Evolutionary conservation across 2,888 invertebrate genomes (phyloP), one percentile per base, ranked within the genome.

Genomic region (Sipha maydis): DNA sequence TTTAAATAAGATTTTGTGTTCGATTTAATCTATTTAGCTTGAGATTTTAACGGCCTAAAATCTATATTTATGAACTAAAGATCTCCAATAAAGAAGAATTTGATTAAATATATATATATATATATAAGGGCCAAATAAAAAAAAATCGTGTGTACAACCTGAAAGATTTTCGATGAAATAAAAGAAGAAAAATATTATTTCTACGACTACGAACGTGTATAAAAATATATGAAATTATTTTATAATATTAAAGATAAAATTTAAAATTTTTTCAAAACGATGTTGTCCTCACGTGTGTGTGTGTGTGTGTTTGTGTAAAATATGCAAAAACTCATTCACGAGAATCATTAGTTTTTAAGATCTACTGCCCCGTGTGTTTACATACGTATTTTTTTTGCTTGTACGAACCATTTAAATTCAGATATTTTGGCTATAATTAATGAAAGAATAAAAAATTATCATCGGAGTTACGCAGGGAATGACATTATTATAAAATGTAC

Each of bases 321-420:
- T 56, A 79, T 56, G 78, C 78, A 56, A 79, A 54, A 79, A 79
- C 41, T 19, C 41, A 78, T 54, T 78, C 28, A 78, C 77, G 28
- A 78, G 28, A 54, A 78, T 56, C 78, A n/a, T 79, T 56, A 56
- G 54, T 79, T 79, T 78, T 79, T 56, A 79, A 79, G 78, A n/a
- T 78, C 54, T 78, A 78, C 54, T 31, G 31, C 56, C 54, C 5
- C 25, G 25, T 9, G 21, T 61, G 78, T 79, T 56, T 79, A 79
- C 34, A 31, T 61, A 21, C 7, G 21, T 61, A 61, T 61, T 61
- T 61, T 61, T 56, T 78, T 14, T 14, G 14, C 54, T 28, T 28
- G 31, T 34, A 25, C 56, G n/a, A 5, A 54, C 54, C 56, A 56
- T 79, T 78, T 56, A 25, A 14, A 79, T 79, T 79, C 41, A 56